A percentile compares a stretch with the other conserved stretches of the same genome.
Conservation (phyloP, 1,140 invertebrate genomes). For the Zaprionus africanus region DNA sequence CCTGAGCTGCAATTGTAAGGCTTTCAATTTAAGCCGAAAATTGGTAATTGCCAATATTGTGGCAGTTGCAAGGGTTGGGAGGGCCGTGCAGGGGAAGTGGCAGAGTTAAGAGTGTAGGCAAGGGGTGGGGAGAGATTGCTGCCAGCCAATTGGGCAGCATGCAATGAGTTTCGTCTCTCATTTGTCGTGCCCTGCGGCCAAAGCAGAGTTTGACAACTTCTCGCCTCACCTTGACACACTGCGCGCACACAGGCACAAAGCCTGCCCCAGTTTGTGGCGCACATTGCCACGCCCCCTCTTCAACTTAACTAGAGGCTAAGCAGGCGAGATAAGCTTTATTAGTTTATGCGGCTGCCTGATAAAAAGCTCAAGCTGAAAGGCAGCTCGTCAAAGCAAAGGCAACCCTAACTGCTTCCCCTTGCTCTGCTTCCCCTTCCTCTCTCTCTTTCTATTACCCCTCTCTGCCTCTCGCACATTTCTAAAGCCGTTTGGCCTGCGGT, state of each 20-base stretch:
- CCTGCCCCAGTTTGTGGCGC: constrained; percentile 32
- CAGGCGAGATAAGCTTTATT: constrained; percentile 75
- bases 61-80: constrained; percentile 46
- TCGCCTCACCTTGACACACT: constrained; percentile 69
- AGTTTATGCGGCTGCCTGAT: constrained; percentile 54
- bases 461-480: constrained; percentile 38
- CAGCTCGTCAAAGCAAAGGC: constrained; percentile 31
- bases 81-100: not conserved
- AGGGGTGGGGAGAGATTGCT: not conserved
- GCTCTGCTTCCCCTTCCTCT: not conserved
- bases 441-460: not conserved
- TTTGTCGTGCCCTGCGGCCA: constrained; percentile 19
- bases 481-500: constrained; percentile 48
- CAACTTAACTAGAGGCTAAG: constrained; percentile 25
- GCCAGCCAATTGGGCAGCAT: constrained; percentile 34
- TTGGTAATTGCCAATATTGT: constrained; percentile 73
- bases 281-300: not conserved
- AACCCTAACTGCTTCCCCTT: too few species aligned
- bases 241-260: not conserved
- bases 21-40: constrained; percentile 79
- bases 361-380: constrained; percentile 46
- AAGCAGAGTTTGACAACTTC: constrained; percentile 9
- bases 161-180: constrained; percentile 43
- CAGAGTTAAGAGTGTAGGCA: constrained; percentile 9
- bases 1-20: constrained; percentile 74